phyloP scores from a whole-genome alignment of 2,888 invertebrate species.

The Heterodera filipjevi region DNA sequence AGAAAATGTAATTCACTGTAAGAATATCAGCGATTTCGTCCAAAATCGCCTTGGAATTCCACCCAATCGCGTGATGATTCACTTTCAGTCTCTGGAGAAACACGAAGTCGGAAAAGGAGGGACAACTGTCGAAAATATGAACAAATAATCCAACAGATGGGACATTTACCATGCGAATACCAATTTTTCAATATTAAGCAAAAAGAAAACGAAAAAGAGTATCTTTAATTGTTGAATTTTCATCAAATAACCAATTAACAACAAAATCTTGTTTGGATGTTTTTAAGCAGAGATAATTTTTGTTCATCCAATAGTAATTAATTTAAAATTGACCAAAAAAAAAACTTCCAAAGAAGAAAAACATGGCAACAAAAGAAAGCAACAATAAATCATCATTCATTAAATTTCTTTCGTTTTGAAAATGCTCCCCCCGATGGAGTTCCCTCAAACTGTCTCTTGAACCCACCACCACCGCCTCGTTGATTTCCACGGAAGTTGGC shows the following conservation, averaged over 20 bases:
- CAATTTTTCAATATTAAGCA: neutral
- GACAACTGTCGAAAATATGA: constrained; percentile 17
- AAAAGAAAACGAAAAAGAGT: neutral
- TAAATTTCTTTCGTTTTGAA: constrained; percentile 57
- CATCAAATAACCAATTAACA: neutral
- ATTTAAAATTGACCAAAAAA: too few relatives aligned
- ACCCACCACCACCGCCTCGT: constrained; percentile 34
- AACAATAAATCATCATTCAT: constrained; percentile 43
- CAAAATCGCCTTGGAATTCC: constrained; percentile 21
- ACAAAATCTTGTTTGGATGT: constrained; percentile 3
- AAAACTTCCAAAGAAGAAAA: neutral
- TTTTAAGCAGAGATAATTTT: too few relatives aligned
- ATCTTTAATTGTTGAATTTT: neutral
- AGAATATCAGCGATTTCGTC: constrained; percentile 26
- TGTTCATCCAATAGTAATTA: too few relatives aligned
- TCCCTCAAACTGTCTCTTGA: constrained; percentile 52
- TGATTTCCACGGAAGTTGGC: constrained; percentile 58
- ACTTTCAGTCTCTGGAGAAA: constrained; percentile 25
- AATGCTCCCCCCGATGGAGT: constrained; percentile 36
- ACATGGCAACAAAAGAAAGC: constrained; percentile 28
- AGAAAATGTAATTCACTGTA: constrained; percentile 26
- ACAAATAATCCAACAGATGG: neutral
- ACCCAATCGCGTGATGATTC: constrained; percentile 22
- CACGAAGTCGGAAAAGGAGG: constrained; percentile 28
- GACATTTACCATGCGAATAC: neutral